Base-by-base conservation (phyloP, 2,113 vertebrate species). In the Xenus cinereus region DNA sequence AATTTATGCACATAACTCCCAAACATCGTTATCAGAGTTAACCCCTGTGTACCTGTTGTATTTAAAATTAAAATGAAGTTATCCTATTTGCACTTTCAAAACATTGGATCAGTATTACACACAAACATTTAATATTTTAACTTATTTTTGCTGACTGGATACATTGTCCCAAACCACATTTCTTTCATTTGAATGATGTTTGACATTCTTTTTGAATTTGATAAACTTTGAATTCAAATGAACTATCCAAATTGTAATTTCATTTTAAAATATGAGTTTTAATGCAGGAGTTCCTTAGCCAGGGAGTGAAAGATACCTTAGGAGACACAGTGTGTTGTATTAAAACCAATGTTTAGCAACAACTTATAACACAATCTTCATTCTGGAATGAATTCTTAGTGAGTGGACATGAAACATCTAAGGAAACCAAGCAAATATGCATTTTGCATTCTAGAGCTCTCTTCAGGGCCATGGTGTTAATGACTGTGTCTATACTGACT, bases 61-160 rank as follows among this genome's bases (percentile, higher is more conserved):
- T 63, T 92, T 92, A 91, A 97, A 96, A 92, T 83, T 89, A 67
- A 94, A 89, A 93, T 91, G 14, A 92, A 77, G 12, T 11, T 46
- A 48, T 75, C 14, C 1, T 78, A 32, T 72, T 81, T 63, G 48
- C 17, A 72, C 46, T 78, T 95, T 81, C 39, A 67, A 82, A 93
- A 81, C 33, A 33, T 6, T 48, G 12, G 8, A n/a, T 74, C 20
- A 77, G 7, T 77, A 74, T 67, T 71, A 26, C 26, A 54, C 9
- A 30, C 1, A 45, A 76, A 30, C 7, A 67, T 81, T 73, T 74
- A 69, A 66, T 76, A 76, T 62, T 83, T 83, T 69, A 76, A 35
- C 13, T 87, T 81, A 18, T 66, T 87, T 89, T 90, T 21, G 2
- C 41, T 90, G 75, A 69, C 60, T 92, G 59, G 39, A 39, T 46